phyloP scores from a whole-genome alignment of 2,113 vertebrate species.

The Phylloscopus whistleri region DNA sequence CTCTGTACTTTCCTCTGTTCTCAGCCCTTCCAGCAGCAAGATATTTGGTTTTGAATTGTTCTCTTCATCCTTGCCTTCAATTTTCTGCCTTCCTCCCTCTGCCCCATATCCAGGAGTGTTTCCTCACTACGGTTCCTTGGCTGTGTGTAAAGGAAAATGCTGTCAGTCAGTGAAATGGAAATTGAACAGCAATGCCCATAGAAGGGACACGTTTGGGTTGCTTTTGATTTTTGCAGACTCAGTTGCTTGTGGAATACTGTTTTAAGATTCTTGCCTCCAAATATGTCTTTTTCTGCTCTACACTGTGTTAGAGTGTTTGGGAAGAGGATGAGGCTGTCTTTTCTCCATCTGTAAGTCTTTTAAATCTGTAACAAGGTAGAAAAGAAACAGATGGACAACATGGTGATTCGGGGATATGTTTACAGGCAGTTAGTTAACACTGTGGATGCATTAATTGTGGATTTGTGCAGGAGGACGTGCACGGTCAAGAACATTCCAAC shows the following conservation, averaged over 20 bases:
- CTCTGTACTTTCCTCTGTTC: neutral
- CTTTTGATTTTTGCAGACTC: neutral
- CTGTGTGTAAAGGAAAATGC: neutral
- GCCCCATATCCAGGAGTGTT: neutral
- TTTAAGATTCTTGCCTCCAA: neutral
- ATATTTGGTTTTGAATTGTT: neutral
- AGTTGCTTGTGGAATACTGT: neutral
- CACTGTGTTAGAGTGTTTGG: neutral
- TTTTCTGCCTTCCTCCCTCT: neutral
- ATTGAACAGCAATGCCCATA: neutral
- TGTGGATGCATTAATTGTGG: neutral
- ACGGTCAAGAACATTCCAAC: neutral
- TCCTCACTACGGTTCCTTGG: neutral
- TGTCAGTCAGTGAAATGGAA: neutral
- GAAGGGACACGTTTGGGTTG: neutral
- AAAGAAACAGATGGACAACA: neutral
- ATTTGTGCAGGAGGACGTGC: neutral
- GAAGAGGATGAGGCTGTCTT: neutral
- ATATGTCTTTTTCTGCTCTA: neutral
- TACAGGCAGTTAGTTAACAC: neutral
- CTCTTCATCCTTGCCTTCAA: neutral
- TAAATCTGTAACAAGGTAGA: neutral
- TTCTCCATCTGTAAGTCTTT: neutral
- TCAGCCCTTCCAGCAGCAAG: neutral
- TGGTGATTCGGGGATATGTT: neutral